Conservation (phyloP, 2,797 vertebrate species). For the Chrosomus eos region DNA sequence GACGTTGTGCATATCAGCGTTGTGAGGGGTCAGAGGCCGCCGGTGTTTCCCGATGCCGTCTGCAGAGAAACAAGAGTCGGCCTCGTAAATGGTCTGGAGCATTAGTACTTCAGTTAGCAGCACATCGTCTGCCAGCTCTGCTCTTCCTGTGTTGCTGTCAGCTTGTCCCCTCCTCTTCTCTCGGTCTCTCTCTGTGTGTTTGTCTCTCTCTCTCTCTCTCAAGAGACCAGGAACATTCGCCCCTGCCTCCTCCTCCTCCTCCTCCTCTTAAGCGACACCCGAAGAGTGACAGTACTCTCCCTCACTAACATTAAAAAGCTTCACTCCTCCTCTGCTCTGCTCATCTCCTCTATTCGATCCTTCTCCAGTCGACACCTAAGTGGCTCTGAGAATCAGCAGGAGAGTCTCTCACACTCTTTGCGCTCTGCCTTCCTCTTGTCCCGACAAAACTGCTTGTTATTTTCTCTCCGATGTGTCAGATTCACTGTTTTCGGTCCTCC, state of each 20-base stretch:
- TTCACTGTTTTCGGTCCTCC: constrained; percentile 27
- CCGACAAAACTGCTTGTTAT: constrained; percentile 35
- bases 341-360: constrained; percentile 74
- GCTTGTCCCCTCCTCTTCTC: constrained; percentile 52
- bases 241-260: constrained; percentile 50
- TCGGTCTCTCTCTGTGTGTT: constrained; percentile 49
- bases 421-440: constrained; percentile 35
- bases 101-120: constrained; percentile 89
- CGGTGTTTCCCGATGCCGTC: constrained; percentile 90
- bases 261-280: constrained; percentile 66
- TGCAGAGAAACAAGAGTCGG: constrained; percentile 97
- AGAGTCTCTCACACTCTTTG: constrained; percentile 36
- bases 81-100: constrained; percentile 99
- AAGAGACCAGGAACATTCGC: constrained; percentile 54
- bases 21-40: constrained; percentile 83
- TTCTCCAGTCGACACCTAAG: constrained; percentile 43
- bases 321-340: constrained; percentile 64
- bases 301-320: constrained; percentile 54
- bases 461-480: constrained; percentile 41
- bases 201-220: constrained; percentile 50
- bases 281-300: constrained; percentile 57
- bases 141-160: constrained; percentile 76
- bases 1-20: constrained; percentile 92
- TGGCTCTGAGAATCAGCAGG: constrained; percentile 44
- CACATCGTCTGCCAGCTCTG: constrained; percentile 84